phyloP scores from a whole-genome alignment of 2,797 vertebrate genomes.

The Argentina silus region DNA sequence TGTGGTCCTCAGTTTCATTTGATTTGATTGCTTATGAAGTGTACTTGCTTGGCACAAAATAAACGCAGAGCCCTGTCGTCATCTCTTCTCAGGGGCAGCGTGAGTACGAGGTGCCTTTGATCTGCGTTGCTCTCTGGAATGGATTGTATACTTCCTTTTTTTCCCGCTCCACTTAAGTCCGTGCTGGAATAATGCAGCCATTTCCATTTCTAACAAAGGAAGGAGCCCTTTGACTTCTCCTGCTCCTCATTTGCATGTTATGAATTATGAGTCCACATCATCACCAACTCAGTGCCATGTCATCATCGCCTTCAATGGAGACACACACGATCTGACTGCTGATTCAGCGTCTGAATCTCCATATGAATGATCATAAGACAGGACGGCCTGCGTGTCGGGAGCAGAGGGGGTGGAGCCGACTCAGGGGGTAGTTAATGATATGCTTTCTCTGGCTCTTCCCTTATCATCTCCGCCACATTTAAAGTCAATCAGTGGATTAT shows the following conservation, averaged over 20 bases:
- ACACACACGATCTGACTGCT: not conserved
- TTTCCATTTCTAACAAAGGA: not conserved
- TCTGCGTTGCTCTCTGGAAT: not conserved
- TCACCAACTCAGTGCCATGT: not conserved
- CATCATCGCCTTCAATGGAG: not conserved
- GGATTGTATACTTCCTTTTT: not conserved
- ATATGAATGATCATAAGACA: not conserved
- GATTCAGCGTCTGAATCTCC: not conserved
- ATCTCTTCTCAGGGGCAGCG: too few species aligned
- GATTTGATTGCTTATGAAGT: too few species aligned
- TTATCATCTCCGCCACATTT: not conserved
- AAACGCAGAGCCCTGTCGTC: too few species aligned
- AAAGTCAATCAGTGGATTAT: too few species aligned
- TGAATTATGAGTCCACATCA: not conserved
- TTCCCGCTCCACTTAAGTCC: not conserved
- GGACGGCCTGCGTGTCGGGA: not conserved
- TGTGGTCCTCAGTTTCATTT: too few species aligned
- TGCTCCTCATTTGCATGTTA: not conserved
- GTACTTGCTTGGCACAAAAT: too few species aligned
- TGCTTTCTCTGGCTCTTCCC: not conserved
- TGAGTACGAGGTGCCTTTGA: not conserved
- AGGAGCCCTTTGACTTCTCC: not conserved
- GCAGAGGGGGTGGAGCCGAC: too few species aligned
- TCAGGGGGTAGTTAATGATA: not conserved
- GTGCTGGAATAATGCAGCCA: not conserved